phyloP scores from a whole-genome alignment of 2,888 invertebrate species.

The Leptinotarsa juncta region DNA sequence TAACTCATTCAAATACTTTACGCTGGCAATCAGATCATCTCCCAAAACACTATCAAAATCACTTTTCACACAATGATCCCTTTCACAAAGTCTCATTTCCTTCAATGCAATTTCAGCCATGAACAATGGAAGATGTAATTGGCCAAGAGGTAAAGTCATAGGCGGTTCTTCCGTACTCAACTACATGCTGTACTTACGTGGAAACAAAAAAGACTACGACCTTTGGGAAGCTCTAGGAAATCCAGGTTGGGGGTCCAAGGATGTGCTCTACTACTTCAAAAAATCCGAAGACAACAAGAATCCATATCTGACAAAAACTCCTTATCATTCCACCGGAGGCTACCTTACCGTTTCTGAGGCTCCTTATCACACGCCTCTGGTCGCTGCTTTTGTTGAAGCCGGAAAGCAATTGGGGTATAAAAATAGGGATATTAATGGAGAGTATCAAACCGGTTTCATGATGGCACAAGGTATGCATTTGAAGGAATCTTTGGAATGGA shows the following conservation, averaged over 20 bases:
- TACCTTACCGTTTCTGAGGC: constrained; percentile 88
- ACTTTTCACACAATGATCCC: not conserved
- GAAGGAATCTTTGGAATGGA: not conserved
- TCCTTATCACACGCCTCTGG: constrained; percentile 85
- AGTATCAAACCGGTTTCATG: constrained; percentile 89
- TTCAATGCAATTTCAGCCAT: constrained; percentile 71
- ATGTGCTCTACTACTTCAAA: constrained; percentile 86
- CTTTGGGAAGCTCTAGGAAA: constrained; percentile 89
- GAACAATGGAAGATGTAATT: constrained; percentile 86
- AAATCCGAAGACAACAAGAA: constrained; percentile 93
- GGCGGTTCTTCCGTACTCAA: constrained; percentile 92
- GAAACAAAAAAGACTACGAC: constrained; percentile 91
- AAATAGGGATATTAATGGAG: constrained; percentile 89
- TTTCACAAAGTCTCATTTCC: not conserved
- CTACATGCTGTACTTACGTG: constrained; percentile 91
- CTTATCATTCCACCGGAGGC: constrained; percentile 84
- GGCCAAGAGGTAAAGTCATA: constrained; percentile 92
- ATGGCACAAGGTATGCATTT: constrained; percentile 77
- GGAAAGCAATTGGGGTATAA: constrained; percentile 79
- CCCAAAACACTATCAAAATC: too few species aligned
- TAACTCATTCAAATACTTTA: not conserved
- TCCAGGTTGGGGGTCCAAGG: constrained; percentile 87
- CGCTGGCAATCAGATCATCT: too few species aligned
- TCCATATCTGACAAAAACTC: constrained; percentile 82
- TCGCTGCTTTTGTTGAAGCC: constrained; percentile 84